These are phyloP conservation scores for Caloenas nicobarica DNA, from an alignment of 2,113 vertebrate species.

Conservation along the genomic window DNA sequence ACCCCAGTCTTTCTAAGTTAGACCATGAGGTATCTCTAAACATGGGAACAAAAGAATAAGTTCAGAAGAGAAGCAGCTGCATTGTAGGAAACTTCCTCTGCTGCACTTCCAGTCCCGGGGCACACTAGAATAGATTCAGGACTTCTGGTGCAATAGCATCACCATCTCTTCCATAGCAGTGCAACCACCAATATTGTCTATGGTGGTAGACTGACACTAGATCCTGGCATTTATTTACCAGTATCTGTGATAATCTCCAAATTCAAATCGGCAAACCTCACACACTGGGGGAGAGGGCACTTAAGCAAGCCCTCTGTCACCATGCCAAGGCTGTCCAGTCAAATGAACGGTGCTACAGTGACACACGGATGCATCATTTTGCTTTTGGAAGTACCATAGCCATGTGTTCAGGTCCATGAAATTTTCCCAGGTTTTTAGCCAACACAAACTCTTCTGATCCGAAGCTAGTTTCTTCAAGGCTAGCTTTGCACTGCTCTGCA, in stretches of 20 bases:
- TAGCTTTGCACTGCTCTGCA: neutral
- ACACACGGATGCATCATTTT: rapidly evolving
- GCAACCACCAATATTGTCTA: neutral
- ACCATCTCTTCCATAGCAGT: rapidly evolving
- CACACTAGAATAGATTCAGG: neutral
- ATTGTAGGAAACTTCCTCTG: neutral
- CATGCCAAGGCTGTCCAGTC: neutral
- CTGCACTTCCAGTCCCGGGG: neutral
- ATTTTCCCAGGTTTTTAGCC: neutral
- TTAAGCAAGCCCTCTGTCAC: neutral
- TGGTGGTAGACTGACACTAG: rapidly evolving
- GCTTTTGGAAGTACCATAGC: neutral
- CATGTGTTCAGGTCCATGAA: rapidly evolving
- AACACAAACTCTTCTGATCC: neutral
- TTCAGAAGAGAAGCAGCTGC: neutral
- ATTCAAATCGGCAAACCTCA: neutral
- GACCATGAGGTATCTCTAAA: rapidly evolving
- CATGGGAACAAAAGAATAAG: neutral
- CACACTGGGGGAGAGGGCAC: rapidly evolving
- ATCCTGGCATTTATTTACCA: rapidly evolving
- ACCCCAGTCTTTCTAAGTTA: rapidly evolving
- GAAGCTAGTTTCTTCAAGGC: neutral
- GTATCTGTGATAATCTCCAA: neutral
- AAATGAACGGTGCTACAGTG: rapidly evolving
- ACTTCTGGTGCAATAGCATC: neutral